Percentiles rank a stretch among this genome's conserved stretches.
phyloP scores from a whole-genome alignment of 2,113 vertebrate species.

The Perca fluviatilis region DNA sequence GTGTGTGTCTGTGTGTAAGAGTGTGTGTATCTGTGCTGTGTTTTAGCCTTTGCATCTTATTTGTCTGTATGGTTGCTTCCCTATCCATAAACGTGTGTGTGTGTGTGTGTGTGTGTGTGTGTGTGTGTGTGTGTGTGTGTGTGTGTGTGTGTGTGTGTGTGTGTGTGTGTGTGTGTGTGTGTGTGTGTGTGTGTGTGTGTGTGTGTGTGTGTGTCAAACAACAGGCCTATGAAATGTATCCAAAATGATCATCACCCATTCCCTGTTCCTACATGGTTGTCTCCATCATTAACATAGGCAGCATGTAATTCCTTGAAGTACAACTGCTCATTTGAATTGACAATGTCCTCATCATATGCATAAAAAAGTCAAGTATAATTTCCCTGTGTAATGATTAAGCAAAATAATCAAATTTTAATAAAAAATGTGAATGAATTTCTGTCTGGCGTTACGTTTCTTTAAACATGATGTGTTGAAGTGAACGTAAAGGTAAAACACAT shows the following conservation, averaged over 20 bases:
- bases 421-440: conserved; percentile 57
- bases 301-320: conserved; percentile 53
- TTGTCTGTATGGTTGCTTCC: conserved; percentile 35
- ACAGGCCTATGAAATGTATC: conserved; percentile 62
- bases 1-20: not conserved
- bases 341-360: conserved; percentile 47
- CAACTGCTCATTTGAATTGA: conserved; percentile 59
- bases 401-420: conserved; percentile 51
- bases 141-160: not conserved
- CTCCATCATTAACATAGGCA: conserved; percentile 56
- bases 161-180: conserved; percentile 10
- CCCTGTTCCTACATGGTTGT: conserved; percentile 47
- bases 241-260: conserved; percentile 59
- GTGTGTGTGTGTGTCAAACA: conserved; percentile 20
- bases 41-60: conserved; percentile 50
- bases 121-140: too few relatives aligned
- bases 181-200: conserved; percentile 23
- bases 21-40: conserved; percentile 49
- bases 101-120: too few relatives aligned
- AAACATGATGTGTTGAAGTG: conserved; percentile 6
- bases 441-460: not conserved
- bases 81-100: conserved; percentile 21
- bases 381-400: conserved; percentile 53
- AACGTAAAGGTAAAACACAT: not conserved
- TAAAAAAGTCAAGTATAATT: conserved; percentile 29